A percentile compares a stretch with the other conserved stretches of the same genome.
Evolutionary conservation across 2,113 vertebrate species (phyloP).

Genomic region (Percina caprodes): DNA sequence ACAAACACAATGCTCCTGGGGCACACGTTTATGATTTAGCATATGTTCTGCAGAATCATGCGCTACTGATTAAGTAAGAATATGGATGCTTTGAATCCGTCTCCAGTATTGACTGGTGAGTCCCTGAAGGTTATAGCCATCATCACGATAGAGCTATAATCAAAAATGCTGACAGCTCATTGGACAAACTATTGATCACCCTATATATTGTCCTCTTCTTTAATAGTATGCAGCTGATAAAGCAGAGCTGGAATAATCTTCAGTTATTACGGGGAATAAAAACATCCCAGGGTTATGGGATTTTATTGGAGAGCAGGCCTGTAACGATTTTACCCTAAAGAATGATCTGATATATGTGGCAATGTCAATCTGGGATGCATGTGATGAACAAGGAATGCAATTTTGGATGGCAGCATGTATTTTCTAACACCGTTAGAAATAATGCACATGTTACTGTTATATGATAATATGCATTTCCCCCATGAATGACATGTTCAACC

Average conservation of each 20-base stretch:
- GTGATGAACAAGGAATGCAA: not conserved
- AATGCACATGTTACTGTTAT: too few species aligned
- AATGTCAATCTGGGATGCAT: not conserved
- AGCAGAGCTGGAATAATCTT: conserved; percentile 63
- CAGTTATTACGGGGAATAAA: conserved; percentile 56
- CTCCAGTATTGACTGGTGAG: conserved; percentile 68
- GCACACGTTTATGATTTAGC: conserved; percentile 11
- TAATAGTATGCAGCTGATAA: conserved; percentile 78
- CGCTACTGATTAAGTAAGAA: conserved; percentile 71
- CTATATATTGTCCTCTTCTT: conserved; percentile 68
- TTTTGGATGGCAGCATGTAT: conserved; percentile 7
- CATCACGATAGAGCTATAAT: conserved; percentile 80
- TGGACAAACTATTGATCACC: conserved; percentile 81
- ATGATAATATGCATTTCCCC: conserved; percentile 26
- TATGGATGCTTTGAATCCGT: conserved; percentile 58
- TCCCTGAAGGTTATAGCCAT: conserved; percentile 78
- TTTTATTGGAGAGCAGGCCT: conserved; percentile 20
- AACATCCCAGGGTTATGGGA: conserved; percentile 30
- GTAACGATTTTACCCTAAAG: conserved; percentile 19
- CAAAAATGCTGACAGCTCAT: conserved; percentile 83
- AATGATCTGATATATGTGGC: not conserved
- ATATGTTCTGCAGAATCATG: conserved; percentile 42
- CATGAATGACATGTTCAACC: conserved; percentile 64
- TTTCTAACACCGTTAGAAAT: too few species aligned
- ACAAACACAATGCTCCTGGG: conserved; percentile 38